These are phyloP conservation scores for Geophilus truncorum DNA, from an alignment of 2,888 invertebrate species.

Conservation along the genomic window DNA sequence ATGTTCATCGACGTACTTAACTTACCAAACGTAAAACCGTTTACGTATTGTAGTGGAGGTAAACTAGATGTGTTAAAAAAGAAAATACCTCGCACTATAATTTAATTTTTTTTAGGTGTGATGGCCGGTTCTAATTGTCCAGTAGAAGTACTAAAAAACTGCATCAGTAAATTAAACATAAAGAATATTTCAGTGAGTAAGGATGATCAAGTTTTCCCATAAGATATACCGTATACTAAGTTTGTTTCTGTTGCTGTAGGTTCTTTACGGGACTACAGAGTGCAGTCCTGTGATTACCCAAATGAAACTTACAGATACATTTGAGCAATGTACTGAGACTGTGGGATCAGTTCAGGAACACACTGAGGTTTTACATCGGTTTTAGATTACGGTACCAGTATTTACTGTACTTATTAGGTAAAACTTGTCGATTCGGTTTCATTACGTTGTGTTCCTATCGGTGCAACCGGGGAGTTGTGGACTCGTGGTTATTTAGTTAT, in stretches of 20 bases:
- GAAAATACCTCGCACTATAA: too few relatives aligned
- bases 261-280: conserved; percentile 59
- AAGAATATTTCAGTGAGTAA: conserved; percentile 48
- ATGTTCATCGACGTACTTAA: conserved; percentile 74
- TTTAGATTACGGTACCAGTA: too few relatives aligned
- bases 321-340: too few relatives aligned
- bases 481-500: conserved; percentile 71
- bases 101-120: conserved; percentile 53
- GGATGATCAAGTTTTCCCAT: too few relatives aligned
- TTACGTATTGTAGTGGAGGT: too few relatives aligned
- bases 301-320: conserved; percentile 51
- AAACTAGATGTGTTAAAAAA: too few relatives aligned
- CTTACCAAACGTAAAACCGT: conserved; percentile 51
- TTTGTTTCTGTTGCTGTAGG: conserved; percentile 45
- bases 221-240: too few relatives aligned
- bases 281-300: conserved; percentile 57
- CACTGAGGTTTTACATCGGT: too few relatives aligned
- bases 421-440: neutral
- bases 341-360: too few relatives aligned
- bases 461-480: conserved; percentile 69
- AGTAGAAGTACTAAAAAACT: conserved; percentile 49
- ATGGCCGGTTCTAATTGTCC: conserved; percentile 71
- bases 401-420: too few relatives aligned
- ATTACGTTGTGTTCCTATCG: conserved; percentile 59
- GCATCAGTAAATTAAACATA: conserved; percentile 51